Evolutionary conservation across 2,113 vertebrate genomes (phyloP).

Genomic region (Actinemys pallida): DNA sequence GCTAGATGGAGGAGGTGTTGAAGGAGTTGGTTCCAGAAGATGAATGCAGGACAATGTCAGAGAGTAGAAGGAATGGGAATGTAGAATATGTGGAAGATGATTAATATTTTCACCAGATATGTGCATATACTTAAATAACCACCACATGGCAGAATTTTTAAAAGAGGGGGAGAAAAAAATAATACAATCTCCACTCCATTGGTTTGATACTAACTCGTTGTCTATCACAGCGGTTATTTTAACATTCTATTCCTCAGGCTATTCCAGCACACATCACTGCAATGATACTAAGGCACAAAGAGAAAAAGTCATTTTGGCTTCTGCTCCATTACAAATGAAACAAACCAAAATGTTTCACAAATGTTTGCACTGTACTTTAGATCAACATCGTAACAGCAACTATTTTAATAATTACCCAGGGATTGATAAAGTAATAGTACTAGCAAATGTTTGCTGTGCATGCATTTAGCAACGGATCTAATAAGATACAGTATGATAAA

Average conservation of each 20-base stretch:
- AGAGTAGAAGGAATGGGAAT: neutral
- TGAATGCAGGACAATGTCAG: neutral
- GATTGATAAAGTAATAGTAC: constrained; percentile 59
- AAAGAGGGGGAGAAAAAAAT: neutral
- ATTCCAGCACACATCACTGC: neutral
- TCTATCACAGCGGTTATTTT: constrained; percentile 15
- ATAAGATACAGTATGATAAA: constrained; percentile 38
- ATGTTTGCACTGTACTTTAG: constrained; percentile 51
- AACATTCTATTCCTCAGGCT: neutral
- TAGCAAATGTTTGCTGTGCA: constrained; percentile 45
- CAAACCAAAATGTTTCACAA: constrained; percentile 38
- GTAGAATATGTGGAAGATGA: neutral
- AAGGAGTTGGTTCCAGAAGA: neutral
- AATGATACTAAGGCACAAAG: constrained; percentile 26
- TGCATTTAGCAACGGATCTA: constrained; percentile 40
- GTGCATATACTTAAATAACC: constrained; percentile 3
- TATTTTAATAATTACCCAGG: constrained; percentile 64
- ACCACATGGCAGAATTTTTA: neutral
- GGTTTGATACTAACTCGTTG: constrained; percentile 25
- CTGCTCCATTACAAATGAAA: constrained; percentile 39
- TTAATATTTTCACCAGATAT: neutral
- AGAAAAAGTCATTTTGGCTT: constrained; percentile 51
- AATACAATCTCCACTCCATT: neutral
- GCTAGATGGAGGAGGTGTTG: neutral
- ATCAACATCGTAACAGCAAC: constrained; percentile 33